These are phyloP conservation scores for Hybos culiciformis DNA, from an alignment of 2,888 invertebrate species.

Conservation along the genomic window DNA sequence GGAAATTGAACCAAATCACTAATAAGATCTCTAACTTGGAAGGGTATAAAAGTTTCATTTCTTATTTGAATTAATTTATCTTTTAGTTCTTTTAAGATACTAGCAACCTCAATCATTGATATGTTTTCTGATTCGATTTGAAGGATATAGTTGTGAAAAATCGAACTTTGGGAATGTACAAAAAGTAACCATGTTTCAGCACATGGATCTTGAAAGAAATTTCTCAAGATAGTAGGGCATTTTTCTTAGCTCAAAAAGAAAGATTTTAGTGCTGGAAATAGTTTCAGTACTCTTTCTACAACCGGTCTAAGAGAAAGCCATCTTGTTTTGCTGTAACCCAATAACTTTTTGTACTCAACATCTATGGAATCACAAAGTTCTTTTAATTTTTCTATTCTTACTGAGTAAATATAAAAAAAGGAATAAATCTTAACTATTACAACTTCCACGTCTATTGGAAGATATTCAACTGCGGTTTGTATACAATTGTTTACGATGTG, in stretches of 20 bases:
- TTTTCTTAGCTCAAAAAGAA: slow-evolving; percentile 5
- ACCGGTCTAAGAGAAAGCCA: slow-evolving; percentile 4
- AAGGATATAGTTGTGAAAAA: background rate
- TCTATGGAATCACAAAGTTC: background rate
- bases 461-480: slow-evolving; percentile 3
- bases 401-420: slow-evolving; percentile 3
- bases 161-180: slow-evolving; percentile 4
- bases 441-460: slow-evolving; percentile 6
- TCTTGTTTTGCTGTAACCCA: slow-evolving; percentile 5
- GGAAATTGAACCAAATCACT: background rate
- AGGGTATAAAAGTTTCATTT: background rate
- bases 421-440: slow-evolving; percentile 7
- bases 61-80: background rate
- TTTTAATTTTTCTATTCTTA: slow-evolving; percentile 5
- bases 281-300: slow-evolving; percentile 5
- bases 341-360: slow-evolving; percentile 5
- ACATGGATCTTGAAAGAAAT: slow-evolving; percentile 3
- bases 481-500: slow-evolving; percentile 8
- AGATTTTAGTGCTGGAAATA: slow-evolving; percentile 4
- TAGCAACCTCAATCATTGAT: background rate
- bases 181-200: slow-evolving; percentile 5
- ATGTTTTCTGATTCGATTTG: background rate
- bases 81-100: background rate
- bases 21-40: background rate
- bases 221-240: slow-evolving; percentile 1